phyloP scores from a whole-genome alignment of 2,888 invertebrate species.

The Patella caerulea region DNA sequence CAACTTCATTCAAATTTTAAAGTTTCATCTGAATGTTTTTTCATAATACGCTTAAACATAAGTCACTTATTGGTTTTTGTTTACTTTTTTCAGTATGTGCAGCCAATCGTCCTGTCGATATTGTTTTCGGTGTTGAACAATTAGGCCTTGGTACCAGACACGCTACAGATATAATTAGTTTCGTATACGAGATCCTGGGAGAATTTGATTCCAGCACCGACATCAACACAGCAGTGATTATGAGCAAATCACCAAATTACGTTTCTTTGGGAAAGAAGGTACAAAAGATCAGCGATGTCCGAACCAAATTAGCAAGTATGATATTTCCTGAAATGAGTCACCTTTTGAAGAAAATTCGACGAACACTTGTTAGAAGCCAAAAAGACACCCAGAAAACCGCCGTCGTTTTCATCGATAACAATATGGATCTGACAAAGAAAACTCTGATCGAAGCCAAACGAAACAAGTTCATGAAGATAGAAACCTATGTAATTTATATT shows the following conservation, averaged over 20 bases:
- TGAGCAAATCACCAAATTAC: conserved; percentile 10
- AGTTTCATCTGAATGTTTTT: too few relatives aligned
- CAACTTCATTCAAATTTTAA: too few relatives aligned
- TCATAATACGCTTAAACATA: too few relatives aligned
- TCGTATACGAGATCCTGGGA: conserved; percentile 24
- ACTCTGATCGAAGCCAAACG: conserved; percentile 21
- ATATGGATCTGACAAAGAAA: conserved; percentile 17
- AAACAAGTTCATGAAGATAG: conserved; percentile 27
- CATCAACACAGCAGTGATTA: conserved; percentile 26
- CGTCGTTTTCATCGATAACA: conserved; percentile 29
- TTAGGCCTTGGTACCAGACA: conserved; percentile 25
- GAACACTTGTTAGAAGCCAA: conserved; percentile 1
- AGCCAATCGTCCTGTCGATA: conserved; percentile 25
- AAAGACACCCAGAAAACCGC: conserved; percentile 27
- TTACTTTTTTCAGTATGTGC: conserved; percentile 24
- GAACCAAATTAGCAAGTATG: conserved; percentile 15
- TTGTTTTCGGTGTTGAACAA: conserved; percentile 32
- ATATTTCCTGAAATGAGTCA: conserved; percentile 26
- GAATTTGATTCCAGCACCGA: conserved; percentile 26
- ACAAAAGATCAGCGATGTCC: not conserved
- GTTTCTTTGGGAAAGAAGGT: not conserved
- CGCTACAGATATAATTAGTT: conserved; percentile 18
- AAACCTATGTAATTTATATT: conserved; percentile 34
- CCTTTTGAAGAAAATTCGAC: conserved; percentile 25
- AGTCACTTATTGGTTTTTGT: not conserved